A percentile compares a stretch with the other conserved stretches of the same genome.
Conservation (phyloP, 2,797 vertebrate species). For the Lates japonicus region DNA sequence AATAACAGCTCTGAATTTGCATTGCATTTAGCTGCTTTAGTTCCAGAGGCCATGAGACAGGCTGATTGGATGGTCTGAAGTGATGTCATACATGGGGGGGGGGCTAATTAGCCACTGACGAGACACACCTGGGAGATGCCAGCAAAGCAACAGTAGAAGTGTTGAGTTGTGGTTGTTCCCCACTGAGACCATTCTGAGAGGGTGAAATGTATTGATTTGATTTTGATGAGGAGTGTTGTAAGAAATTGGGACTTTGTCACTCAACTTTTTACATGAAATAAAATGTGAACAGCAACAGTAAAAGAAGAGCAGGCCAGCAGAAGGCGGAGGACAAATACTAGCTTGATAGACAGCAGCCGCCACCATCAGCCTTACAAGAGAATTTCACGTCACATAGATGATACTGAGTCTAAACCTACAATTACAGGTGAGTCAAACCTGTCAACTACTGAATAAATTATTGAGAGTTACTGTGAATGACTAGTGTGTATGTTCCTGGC, state of each 20-base stretch:
- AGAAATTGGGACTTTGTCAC: neutral
- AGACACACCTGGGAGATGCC: constrained; percentile 8
- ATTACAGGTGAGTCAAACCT: neutral
- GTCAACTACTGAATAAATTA: neutral
- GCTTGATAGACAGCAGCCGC: neutral
- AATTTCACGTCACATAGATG: neutral
- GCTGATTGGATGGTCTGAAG: neutral
- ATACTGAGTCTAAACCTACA: neutral
- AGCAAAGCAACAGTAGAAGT: constrained; percentile 1
- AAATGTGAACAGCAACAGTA: neutral
- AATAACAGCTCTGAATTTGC: too few relatives aligned
- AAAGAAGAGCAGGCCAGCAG: neutral
- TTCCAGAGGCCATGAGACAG: too few relatives aligned
- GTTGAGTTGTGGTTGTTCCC: neutral
- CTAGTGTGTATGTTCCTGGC: neutral
- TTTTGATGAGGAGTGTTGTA: neutral
- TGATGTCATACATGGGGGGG: neutral
- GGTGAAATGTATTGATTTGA: neutral
- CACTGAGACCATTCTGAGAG: neutral
- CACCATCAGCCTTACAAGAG: neutral
- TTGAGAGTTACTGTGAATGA: neutral
- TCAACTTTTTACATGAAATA: neutral
- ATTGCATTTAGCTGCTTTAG: too few relatives aligned
- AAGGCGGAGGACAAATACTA: too few relatives aligned
- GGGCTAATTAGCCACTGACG: neutral